Conservation (phyloP, 2,797 vertebrate genomes). For the Gadopsis bispinosus region DNA sequence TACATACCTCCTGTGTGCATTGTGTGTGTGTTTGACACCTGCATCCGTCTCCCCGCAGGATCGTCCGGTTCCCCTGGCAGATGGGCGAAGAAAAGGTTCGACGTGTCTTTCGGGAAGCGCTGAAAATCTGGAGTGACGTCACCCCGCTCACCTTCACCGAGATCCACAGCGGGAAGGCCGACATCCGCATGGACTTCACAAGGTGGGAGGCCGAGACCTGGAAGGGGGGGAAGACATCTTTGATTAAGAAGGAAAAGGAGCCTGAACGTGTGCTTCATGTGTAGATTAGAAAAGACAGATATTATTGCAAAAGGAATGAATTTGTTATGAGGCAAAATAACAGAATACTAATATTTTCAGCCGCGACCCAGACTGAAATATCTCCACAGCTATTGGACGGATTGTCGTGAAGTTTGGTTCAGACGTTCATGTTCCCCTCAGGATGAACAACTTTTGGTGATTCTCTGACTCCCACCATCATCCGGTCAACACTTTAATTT, state of each 20-base stretch:
- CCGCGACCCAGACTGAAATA: background rate
- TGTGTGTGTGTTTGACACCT: conserved; percentile 36
- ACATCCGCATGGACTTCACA: conserved; percentile 94
- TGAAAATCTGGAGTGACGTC: conserved; percentile 93
- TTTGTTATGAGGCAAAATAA: background rate
- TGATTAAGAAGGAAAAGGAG: background rate
- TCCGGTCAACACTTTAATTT: background rate
- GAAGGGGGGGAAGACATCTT: background rate
- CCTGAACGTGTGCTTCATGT: background rate
- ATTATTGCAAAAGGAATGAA: too few relatives aligned
- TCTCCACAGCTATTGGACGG: background rate
- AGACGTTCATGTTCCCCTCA: background rate
- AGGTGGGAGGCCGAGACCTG: conserved; percentile 78
- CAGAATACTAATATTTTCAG: background rate
- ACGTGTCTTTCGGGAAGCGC: conserved; percentile 87
- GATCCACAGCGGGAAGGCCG: conserved; percentile 87
- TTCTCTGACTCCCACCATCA: too few relatives aligned
- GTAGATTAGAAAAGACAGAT: background rate
- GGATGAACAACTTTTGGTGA: background rate
- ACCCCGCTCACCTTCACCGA: conserved; percentile 93
- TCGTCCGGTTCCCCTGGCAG: conserved; percentile 92
- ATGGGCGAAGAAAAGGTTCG: conserved; percentile 89
- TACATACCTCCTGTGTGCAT: conserved; percentile 38
- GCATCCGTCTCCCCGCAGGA: conserved; percentile 78
- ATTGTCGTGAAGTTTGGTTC: background rate